Conservation (phyloP, 1,140 invertebrate genomes). For the Nasonia longicornis region DNA sequence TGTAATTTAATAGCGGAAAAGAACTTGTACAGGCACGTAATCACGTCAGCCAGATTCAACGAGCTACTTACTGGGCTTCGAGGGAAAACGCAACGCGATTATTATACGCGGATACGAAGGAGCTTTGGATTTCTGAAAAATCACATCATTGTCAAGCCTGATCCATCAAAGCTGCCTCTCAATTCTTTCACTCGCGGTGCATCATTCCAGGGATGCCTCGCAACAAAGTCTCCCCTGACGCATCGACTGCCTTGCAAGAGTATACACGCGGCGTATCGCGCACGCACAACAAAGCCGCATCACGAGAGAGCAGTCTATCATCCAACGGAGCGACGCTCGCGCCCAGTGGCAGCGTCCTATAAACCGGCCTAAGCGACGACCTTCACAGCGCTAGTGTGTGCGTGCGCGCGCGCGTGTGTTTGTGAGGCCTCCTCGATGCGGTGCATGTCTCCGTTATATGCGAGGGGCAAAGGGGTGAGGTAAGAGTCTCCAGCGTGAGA, state of each 20-base stretch:
- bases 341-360: background rate
- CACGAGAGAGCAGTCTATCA: constrained; percentile 14
- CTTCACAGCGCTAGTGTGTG: background rate
- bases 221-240: background rate
- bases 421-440: background rate
- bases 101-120: background rate
- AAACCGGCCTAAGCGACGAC: constrained; percentile 26
- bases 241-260: background rate
- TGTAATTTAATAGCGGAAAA: background rate
- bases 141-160: background rate
- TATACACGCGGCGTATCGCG: background rate
- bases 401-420: too few species aligned
- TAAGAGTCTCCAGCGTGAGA: background rate
- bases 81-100: too few species aligned
- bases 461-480: background rate
- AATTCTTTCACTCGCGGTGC: background rate
- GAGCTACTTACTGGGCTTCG: background rate
- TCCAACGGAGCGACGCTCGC: background rate
- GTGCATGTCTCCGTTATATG: background rate
- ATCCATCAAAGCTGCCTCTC: background rate
- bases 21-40: background rate
- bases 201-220: background rate
- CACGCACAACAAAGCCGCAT: background rate
- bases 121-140: background rate
- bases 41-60: background rate